Evolutionary conservation across 37 sponge, comb jelly and placozoan species (phyloP), one percentile per base, ranked within the genome.

Genomic region (Axinella damicornis): DNA sequence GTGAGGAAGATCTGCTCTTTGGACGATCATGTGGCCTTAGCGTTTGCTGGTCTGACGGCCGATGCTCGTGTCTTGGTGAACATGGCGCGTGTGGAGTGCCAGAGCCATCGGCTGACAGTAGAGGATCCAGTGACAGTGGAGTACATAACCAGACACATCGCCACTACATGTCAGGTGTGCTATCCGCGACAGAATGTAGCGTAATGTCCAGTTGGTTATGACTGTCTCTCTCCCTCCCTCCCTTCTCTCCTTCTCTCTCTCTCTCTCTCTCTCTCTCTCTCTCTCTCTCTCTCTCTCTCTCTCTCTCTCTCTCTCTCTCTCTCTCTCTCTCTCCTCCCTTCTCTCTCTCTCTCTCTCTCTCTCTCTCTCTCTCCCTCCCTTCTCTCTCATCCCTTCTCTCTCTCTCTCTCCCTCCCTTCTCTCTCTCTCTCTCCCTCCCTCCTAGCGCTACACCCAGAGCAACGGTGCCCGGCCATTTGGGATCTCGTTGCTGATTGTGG

Each of bases 121-220:
- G 99, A 99, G 75, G 99, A 99, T 57, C 99, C 99, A 19, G 96
- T 99, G 2, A 95, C 97, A 54, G 92, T 99, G 64, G 98, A 97
- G 80, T 97, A 99, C 80, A 92, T 99, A 62, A 89, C 99, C 19
- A 85, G 96, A 76, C 70, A 95, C 71, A 86, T 99, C 25, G 99
- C 99, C 27, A 91, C 71, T 22, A 84, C 86, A 9, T 96, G 97
- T 58, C 98, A 98, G 92, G 96, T 96, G 55, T 38, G 86, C 11
- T 28, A 9, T 4, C 46, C 9, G 46, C 46, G 9, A 46, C 9
- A 9, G 6, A 46, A 9, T 4, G 46, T 46, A 46, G 46, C 9
- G 2, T 28, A 5, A 20, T 13, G 63, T n/a, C 63, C 5, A 13
- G 63, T 61, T 61, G 63, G 13, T 14, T 25, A 5, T 56, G 17